Percentiles rank a stretch among this genome's conserved stretches.
These are phyloP conservation scores for Lepidotrigona ventralis DNA, from an alignment of 1,140 invertebrate species.

Conservation along the genomic window DNA sequence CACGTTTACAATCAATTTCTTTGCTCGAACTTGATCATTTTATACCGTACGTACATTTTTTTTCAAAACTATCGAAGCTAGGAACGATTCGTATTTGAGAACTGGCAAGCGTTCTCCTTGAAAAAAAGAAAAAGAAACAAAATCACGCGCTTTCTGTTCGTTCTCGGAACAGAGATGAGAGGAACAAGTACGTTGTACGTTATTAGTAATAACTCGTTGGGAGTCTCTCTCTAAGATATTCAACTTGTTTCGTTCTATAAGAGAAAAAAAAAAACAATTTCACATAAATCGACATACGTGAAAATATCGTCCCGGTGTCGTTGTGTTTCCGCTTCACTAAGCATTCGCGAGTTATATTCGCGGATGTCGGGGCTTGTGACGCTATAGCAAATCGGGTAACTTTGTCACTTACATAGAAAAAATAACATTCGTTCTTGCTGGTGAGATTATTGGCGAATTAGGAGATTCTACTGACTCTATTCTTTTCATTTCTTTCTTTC, in stretches of 20 bases:
- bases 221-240: slow-evolving; percentile 11
- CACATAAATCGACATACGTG: slow-evolving; percentile 36
- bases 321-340: slow-evolving; percentile 46
- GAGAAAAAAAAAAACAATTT: slow-evolving; percentile 17
- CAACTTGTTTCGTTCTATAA: slow-evolving; percentile 14
- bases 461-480: slow-evolving; percentile 19
- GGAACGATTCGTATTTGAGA: no score
- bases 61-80: no score
- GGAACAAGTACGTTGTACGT: slow-evolving; percentile 1
- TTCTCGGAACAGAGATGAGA: neutral
- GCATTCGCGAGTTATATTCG: slow-evolving; percentile 49
- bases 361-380: slow-evolving; percentile 41
- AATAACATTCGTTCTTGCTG: slow-evolving; percentile 7
- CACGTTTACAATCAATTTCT: no score
- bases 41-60: no score
- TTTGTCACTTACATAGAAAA: slow-evolving; percentile 44
- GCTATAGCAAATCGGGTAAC: slow-evolving; percentile 53
- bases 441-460: slow-evolving; percentile 2
- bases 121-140: neutral
- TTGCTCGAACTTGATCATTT: no score
- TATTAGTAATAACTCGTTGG: slow-evolving; percentile 13
- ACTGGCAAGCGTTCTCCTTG: neutral
- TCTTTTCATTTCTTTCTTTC: neutral
- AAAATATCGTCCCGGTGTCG: slow-evolving; percentile 38
- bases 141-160: neutral